Evolutionary conservation across 2,113 vertebrate species (phyloP).

Genomic region (Procavia capensis): DNA sequence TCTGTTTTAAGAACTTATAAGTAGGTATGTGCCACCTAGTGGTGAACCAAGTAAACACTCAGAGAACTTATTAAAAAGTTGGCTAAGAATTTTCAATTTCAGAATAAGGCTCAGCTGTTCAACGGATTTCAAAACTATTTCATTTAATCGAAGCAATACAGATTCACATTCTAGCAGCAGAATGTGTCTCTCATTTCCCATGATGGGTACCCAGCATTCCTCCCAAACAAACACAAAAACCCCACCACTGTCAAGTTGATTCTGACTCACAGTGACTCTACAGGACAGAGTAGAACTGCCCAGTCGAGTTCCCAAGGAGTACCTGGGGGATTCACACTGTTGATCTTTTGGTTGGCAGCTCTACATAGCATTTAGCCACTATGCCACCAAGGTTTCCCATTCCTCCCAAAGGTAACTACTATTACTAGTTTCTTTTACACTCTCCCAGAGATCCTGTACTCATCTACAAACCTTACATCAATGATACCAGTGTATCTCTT

Average conservation of each 20-base stretch:
- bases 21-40: conserved; percentile 83
- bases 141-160: conserved; percentile 17
- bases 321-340: no score
- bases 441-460: background rate
- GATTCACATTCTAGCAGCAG: background rate
- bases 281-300: no score
- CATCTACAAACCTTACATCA: background rate
- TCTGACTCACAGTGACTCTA: no score
- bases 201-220: background rate
- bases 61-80: conserved; percentile 12
- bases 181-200: background rate
- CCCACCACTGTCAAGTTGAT: no score
- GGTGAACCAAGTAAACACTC: conserved; percentile 56
- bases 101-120: background rate
- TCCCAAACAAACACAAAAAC: no score
- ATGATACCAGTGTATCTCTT: background rate
- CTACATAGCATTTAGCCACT: no score
- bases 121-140: background rate
- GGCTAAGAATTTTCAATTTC: background rate
- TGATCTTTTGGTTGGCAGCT: no score
- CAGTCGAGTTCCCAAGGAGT: no score
- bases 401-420: background rate
- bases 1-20: conserved; percentile 56
- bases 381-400: no score
- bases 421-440: background rate